Percentiles rank a stretch among this genome's conserved stretches.
These are phyloP conservation scores for Ciconia maguari DNA, from an alignment of 2,113 vertebrate species.

Conservation along the genomic window DNA sequence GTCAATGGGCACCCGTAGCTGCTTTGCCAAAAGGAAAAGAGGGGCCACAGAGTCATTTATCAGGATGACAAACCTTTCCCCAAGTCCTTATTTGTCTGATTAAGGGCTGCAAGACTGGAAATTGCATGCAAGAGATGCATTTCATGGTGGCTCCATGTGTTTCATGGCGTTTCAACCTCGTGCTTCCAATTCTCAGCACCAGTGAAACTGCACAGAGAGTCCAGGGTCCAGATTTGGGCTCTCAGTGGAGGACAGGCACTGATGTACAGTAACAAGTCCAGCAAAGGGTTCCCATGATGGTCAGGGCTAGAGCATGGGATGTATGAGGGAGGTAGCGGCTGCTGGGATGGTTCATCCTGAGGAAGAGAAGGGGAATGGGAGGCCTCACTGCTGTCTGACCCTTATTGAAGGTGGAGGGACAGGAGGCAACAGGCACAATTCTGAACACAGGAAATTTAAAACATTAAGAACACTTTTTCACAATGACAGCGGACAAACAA, in stretches of 20 bases:
- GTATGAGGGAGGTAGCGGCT: background rate
- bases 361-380: background rate
- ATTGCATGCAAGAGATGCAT: background rate
- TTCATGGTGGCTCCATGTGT: background rate
- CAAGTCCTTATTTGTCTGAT: background rate
- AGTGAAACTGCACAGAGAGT: background rate
- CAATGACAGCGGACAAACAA: background rate
- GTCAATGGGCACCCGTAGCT: background rate
- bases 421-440: background rate
- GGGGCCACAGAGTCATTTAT: background rate
- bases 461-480: background rate
- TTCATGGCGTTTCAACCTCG: background rate
- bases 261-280: too few species aligned
- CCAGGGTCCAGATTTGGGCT: background rate
- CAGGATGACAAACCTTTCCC: background rate
- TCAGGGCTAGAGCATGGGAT: background rate
- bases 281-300: fast-evolving
- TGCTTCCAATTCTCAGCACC: background rate
- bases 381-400: background rate
- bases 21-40: background rate
- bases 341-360: background rate
- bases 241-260: background rate
- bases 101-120: background rate
- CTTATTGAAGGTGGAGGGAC: background rate
- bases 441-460: background rate